Percentiles rank a stretch among this genome's conserved stretches.
phyloP scores from a whole-genome alignment of 2,888 invertebrate genomes.

The Altica lythri region DNA sequence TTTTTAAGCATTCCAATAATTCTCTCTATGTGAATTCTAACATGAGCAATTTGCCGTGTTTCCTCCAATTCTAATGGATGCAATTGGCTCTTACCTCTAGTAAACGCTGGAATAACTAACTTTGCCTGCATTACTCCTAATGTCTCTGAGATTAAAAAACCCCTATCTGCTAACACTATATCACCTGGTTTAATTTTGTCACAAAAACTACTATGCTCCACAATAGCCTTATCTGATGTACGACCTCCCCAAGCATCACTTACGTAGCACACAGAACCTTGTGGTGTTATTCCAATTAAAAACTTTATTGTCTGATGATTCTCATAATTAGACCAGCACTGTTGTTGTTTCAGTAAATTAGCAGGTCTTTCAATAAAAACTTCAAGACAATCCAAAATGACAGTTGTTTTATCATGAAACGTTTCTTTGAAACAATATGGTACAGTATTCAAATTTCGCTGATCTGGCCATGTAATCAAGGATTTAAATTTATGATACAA shows the following conservation, averaged over 20 bases:
- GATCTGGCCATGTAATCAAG: slow-evolving; percentile 31
- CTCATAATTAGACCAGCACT: slow-evolving; percentile 35
- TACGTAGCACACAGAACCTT: slow-evolving; percentile 31
- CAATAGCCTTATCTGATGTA: slow-evolving; percentile 30
- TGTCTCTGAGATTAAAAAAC: background rate
- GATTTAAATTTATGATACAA: slow-evolving; percentile 27
- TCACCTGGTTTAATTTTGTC: background rate
- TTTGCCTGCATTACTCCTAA: slow-evolving; percentile 10
- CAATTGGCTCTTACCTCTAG: slow-evolving; percentile 16
- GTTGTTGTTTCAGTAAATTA: slow-evolving; percentile 19
- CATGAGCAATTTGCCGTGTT: slow-evolving; percentile 21
- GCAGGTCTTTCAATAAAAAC: slow-evolving; percentile 32
- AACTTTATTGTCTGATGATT: slow-evolving; percentile 33
- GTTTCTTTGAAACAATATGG: slow-evolving; percentile 30
- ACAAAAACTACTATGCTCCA: slow-evolving; percentile 9
- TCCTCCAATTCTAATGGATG: slow-evolving; percentile 21
- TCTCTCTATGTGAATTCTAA: slow-evolving; percentile 24
- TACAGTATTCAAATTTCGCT: slow-evolving; percentile 25
- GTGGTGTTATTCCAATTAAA: slow-evolving; percentile 33
- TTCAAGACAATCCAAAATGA: slow-evolving; percentile 33
- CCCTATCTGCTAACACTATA: background rate
- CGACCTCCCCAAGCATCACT: slow-evolving; percentile 33
- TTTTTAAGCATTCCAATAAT: slow-evolving; percentile 21
- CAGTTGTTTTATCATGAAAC: slow-evolving; percentile 28
- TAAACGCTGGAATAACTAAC: slow-evolving; percentile 26